phyloP scores from a whole-genome alignment of 2,888 invertebrate species.

The Serripes groenlandicus region DNA sequence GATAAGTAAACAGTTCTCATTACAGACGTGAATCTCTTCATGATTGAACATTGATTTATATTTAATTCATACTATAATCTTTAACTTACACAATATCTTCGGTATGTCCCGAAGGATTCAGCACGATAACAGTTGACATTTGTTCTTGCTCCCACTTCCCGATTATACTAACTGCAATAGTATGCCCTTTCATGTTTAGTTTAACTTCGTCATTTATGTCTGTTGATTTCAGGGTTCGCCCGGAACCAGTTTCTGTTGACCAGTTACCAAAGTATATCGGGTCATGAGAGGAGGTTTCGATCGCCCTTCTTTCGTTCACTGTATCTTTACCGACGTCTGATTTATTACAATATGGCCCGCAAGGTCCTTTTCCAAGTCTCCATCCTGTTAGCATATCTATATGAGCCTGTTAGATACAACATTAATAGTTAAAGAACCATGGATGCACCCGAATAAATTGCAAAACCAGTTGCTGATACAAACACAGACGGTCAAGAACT shows the following conservation, averaged over 20 bases:
- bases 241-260: constrained; percentile 30
- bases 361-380: constrained; percentile 71
- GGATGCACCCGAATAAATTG: too few species aligned
- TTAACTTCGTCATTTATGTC: constrained; percentile 31
- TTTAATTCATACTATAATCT: background rate
- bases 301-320: constrained; percentile 7
- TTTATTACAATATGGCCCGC: constrained; percentile 61
- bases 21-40: too few species aligned
- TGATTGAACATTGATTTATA: too few species aligned
- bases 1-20: too few species aligned
- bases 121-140: constrained; percentile 33
- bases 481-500: too few species aligned
- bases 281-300: constrained; percentile 5
- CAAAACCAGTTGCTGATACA: too few species aligned
- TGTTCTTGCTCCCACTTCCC: constrained; percentile 69
- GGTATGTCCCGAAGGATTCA: constrained; percentile 23
- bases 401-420: constrained; percentile 47
- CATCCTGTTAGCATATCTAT: constrained; percentile 71
- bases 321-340: constrained; percentile 58
- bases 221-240: background rate
- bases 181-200: constrained; percentile 37
- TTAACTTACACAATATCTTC: constrained; percentile 54
- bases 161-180: constrained; percentile 60
- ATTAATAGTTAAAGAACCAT: too few species aligned
- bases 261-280: constrained; percentile 67